Evolutionary conservation across 2,797 vertebrate genomes (phyloP), one percentile per base, ranked within the genome.

Genomic region (Atherinosoma microstoma): DNA sequence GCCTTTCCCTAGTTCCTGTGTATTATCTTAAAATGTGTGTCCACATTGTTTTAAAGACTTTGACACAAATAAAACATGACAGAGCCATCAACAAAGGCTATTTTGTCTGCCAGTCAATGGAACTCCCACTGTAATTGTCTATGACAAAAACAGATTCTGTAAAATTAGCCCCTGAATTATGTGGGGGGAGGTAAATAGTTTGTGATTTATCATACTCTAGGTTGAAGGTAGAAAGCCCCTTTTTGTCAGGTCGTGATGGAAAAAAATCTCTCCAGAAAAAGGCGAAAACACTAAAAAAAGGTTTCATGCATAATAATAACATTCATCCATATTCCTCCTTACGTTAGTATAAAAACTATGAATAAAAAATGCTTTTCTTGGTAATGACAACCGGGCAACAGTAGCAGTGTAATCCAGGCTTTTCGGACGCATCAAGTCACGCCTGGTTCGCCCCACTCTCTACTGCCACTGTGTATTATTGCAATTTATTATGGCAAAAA

Each of bases 131-230:
- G 89, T 95, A 95, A 95, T 95, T 94, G 94, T 94, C 93, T 90
- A 91, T 93, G 94, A 95, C 93, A 94, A 94, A 95, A 95, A 95
- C 93, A 94, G 93, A 95, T 95, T 94, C 93, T 93, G 93, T 88
- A 93, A 93, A 95, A 95, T 95, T 94, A 95, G 90, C 87, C 90
- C 86, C 85, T 92, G 94, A 91, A 94, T 95, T 92, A 94, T 90
- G 84, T 87, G 84, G 83, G 85, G 84, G 93, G 90, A 90, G 92
- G 92, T 93, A 94, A 94, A 95, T 93, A 94, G 89, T 95, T 94
- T 94, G 93, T 89, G 93, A 95, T 95, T 95, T 92, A 94, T 95
- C 93, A 94, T 91, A 91, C 93, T 95, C 91, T 89, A 81, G 90
- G 89, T 88, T 92, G 90, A 92, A 92, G 89, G 91, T 93, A 90